Base-by-base conservation (phyloP, 2,888 invertebrate genomes). In the Neoaliturus tenellus region DNA sequence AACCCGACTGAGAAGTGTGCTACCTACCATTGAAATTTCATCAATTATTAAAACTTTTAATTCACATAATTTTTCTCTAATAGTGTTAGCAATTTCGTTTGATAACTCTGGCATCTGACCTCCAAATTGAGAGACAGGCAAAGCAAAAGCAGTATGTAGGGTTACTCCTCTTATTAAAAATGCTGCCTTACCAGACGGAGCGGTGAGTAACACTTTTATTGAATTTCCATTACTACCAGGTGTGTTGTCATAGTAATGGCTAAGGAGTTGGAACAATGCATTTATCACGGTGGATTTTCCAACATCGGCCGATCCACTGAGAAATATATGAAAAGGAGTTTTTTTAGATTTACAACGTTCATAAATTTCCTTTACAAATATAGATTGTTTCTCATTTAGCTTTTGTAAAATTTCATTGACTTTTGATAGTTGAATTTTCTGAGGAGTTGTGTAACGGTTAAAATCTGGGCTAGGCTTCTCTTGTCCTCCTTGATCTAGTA, bases 21-120 rank as follows among this genome's bases (percentile, higher is more conserved):
- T 80, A 0, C 88, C 88, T 8, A 89, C 87, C 89, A 90, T 88
- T 23, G 89, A 89, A 71, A 89, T 87, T 87, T 89, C 89, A 86
- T 90, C 89, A 67, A 90, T 89, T 20, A 90, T 88, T 78, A 88
- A 82, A 39, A 88, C 82, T 86, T 88, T 86, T 28, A 87, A 55
- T 80, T 87, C 39, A 41, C 80, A 82, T 41, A 87, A 83, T 48
- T 87, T 85, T 78, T 82, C 83, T 80, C 87, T 75, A 25, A 87
- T 86, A 25, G 82, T 85, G 85, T 87, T 87, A n/a, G 85, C 85
- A 83, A 23, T 39, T n/a, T 73, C 44, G 41, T 39, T 35, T 2
- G 39, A 4, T 3, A 73, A 73, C n/a, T 73, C 39, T 35, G 73
- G 39, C 73, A 73, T 73, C 41, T 73, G 44, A 14, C 73, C 73